Evolutionary conservation across 2,888 invertebrate species (phyloP), one percentile per base, ranked within the genome.

Genomic region (Caenorhabditis sulstoni): DNA sequence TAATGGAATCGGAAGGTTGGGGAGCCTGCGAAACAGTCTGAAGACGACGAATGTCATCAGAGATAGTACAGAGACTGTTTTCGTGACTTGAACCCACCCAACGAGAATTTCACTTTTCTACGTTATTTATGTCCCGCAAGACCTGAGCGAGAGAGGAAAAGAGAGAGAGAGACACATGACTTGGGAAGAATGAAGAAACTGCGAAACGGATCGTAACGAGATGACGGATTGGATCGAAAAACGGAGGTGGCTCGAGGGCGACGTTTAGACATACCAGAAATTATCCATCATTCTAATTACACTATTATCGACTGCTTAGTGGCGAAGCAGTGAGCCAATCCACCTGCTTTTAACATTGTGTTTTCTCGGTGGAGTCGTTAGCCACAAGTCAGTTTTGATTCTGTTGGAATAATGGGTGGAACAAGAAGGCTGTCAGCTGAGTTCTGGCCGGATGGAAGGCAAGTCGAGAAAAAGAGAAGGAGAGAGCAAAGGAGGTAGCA

Each of bases 91-190:
- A 71, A 71, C 47, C 55, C 37, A 71, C 49, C 61, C 23, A 52
- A 22, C 37, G 58, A 39, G 50, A 41, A 50, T 73, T 73, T 73
- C 73, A 64, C 73, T 64, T 73, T 65, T 61, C 53, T 58, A 39
- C 44, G 64, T 73, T 64, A 65, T 73, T 64, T 64, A 73, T 73
- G 73, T 58, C 73, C 7, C 58, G 57, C 55, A 16, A 73, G 57
- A 61, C 61, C 37, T 66, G 14, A 41, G 11, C 3, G 12, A 35
- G 44, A 59, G 49, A 55, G n/a, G n/a, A n/a, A n/a, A n/a, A n/a
- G n/a, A n/a, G n/a, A n/a, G 11, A 41, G 12, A 35, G 44, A 59
- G 49, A 55, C 71, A 71, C 71, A 73, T 73, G 73, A 73, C 64
- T 58, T 45, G 49, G 50, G 44, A 64, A 57, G 55, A 50, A 67